Conservation (phyloP, 2,888 invertebrate species). For the Loripinus fragilis region DNA sequence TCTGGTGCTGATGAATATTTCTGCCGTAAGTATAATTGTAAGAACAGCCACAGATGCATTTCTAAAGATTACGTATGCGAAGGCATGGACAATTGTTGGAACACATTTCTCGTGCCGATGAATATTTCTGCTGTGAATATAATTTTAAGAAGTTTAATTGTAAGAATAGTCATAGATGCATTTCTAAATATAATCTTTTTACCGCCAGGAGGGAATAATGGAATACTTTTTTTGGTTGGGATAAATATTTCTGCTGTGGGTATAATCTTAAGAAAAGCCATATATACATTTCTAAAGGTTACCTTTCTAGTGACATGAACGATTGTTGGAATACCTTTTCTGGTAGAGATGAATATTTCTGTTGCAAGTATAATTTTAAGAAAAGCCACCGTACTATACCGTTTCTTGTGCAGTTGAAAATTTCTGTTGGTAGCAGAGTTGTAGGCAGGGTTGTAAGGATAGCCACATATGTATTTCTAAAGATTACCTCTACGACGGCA, state of each 20-base stretch:
- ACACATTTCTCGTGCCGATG: constrained; percentile 82
- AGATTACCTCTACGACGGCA: neutral
- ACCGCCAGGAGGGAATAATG: constrained; percentile 84
- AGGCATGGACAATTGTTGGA: constrained; percentile 83
- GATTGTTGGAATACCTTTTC: too few species aligned
- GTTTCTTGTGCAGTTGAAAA: too few species aligned
- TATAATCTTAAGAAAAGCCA: neutral
- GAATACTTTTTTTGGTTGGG: constrained; percentile 79
- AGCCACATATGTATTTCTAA: too few species aligned
- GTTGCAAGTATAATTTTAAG: constrained; percentile 59
- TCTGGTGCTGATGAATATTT: too few species aligned
- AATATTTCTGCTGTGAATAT: constrained; percentile 82
- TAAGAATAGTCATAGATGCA: constrained; percentile 78
- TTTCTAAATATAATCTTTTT: constrained; percentile 82
- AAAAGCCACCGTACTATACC: too few species aligned
- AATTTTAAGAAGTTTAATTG: constrained; percentile 70
- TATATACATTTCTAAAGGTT: neutral
- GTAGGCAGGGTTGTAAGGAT: too few species aligned
- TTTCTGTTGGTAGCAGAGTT: too few species aligned
- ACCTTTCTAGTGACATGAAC: too few species aligned
- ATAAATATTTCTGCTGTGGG: constrained; percentile 83
- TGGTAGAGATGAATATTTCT: constrained; percentile 28
- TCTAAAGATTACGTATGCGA: constrained; percentile 83
- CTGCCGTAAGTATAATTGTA: neutral
- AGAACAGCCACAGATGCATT: too few species aligned